phyloP scores from a whole-genome alignment of 92 coral and sea anemone species.

The Nematostella vectensis region DNA sequence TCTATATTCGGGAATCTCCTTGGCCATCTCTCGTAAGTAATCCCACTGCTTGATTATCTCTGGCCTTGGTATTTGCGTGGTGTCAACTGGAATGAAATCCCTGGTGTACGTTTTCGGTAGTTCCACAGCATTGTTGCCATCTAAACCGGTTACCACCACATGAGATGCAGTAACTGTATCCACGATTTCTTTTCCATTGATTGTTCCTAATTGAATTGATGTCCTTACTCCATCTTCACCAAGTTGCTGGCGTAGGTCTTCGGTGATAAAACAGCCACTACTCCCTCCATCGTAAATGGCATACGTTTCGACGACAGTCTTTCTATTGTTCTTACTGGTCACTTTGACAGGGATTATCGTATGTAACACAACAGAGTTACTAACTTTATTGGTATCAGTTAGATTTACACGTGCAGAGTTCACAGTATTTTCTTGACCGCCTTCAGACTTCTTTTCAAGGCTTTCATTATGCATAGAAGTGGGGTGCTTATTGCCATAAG shows the following conservation, averaged over 20 bases:
- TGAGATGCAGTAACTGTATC: slow-evolving; percentile 20
- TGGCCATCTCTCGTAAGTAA: slow-evolving; percentile 25
- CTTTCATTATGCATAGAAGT: slow-evolving; percentile 50
- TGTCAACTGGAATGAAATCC: slow-evolving; percentile 33
- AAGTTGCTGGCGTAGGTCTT: slow-evolving; percentile 18
- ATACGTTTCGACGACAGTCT: slow-evolving; percentile 19
- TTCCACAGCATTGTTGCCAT: slow-evolving; percentile 30
- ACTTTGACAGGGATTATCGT: slow-evolving; percentile 43
- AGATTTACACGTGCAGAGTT: background rate
- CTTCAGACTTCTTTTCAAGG: slow-evolving; percentile 16
- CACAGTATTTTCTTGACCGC: background rate
- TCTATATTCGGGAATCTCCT: slow-evolving; percentile 24
- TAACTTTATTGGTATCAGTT: slow-evolving; percentile 1
- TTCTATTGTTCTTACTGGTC: background rate
- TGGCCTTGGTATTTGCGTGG: slow-evolving; percentile 40
- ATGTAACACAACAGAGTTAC: slow-evolving; percentile 9
- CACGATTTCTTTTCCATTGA: slow-evolving; percentile 44
- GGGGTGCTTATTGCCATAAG: slow-evolving; percentile 41
- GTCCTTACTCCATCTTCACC: slow-evolving; percentile 15
- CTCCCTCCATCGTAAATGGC: slow-evolving; percentile 68
- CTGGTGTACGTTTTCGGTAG: slow-evolving; percentile 24
- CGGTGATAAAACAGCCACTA: slow-evolving; percentile 53
- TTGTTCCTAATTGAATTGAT: slow-evolving; percentile 25
- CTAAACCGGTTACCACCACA: no score
- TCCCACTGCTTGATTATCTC: slow-evolving; percentile 22